Percentiles rank a stretch among this genome's conserved stretches.
These are phyloP conservation scores for Pterostichus niger DNA, from an alignment of 2,888 invertebrate species.

Conservation along the genomic window DNA sequence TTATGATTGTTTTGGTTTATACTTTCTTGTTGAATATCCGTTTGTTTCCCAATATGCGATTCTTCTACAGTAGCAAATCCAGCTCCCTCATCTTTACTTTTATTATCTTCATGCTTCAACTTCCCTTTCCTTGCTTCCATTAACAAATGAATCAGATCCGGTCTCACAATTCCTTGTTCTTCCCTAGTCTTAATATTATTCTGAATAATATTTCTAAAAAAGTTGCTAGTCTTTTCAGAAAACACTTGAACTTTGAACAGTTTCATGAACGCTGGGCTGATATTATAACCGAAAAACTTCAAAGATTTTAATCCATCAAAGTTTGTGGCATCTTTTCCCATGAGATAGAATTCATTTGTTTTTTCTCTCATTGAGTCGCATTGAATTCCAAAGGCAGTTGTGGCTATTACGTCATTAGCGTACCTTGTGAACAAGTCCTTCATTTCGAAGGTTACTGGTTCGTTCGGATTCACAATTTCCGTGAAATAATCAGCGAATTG, in stretches of 20 bases:
- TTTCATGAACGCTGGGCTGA: constrained; percentile 39
- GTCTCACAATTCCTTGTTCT: constrained; percentile 65
- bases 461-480: constrained; percentile 36
- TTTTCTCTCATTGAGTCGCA: constrained; percentile 73
- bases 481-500: constrained; percentile 39
- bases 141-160: constrained; percentile 78
- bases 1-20: too few species aligned
- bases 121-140: constrained; percentile 77
- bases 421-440: constrained; percentile 73
- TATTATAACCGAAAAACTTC: constrained; percentile 56
- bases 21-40: constrained; percentile 1
- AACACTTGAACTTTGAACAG: constrained; percentile 9
- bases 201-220: constrained; percentile 60
- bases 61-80: constrained; percentile 69
- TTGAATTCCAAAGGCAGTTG: constrained; percentile 73
- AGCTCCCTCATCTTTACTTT: constrained; percentile 34
- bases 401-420: constrained; percentile 74
- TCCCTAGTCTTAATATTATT: constrained; percentile 65
- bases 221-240: constrained; percentile 26
- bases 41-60: constrained; percentile 70
- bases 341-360: constrained; percentile 72
- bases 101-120: constrained; percentile 52
- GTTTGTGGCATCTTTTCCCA: constrained; percentile 70
- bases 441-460: constrained; percentile 70
- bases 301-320: constrained; percentile 65